Conservation (phyloP, 2,113 vertebrate species). For the Notarius lentiginosus region DNA sequence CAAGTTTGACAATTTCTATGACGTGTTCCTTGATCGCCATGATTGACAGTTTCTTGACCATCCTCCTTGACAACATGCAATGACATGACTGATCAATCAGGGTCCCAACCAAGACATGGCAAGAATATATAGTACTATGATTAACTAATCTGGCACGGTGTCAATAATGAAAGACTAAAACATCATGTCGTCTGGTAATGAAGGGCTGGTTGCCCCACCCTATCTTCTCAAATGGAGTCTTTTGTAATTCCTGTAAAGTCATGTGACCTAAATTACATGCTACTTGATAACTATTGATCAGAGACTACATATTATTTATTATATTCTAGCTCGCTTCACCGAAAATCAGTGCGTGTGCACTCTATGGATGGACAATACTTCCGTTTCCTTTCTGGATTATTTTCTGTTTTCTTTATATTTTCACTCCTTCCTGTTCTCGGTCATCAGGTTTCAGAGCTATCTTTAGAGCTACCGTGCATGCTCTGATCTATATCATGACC, state of each 20-base stretch:
- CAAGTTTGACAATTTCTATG: no score
- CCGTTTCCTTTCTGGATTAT: neutral
- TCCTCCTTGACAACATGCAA: no score
- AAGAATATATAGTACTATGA: no score
- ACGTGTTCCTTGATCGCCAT: no score
- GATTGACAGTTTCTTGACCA: no score
- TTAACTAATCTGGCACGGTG: no score
- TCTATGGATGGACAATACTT: no score
- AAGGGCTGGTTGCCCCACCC: neutral
- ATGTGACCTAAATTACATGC: neutral
- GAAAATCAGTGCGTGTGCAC: neutral
- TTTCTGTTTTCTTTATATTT: neutral
- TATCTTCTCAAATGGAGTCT: neutral
- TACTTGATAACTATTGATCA: neutral
- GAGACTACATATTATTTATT: neutral
- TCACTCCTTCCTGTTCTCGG: neutral
- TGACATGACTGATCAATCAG: no score
- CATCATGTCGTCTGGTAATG: neutral
- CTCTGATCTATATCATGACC: neutral
- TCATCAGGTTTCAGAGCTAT: neutral
- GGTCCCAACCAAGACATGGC: no score
- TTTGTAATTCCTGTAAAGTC: neutral
- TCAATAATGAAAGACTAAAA: no score
- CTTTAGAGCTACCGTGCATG: no score
- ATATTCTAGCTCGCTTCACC: neutral